Evolutionary conservation across 2,888 invertebrate genomes (phyloP).

Genomic region (Troglohyphantes excavatus): DNA sequence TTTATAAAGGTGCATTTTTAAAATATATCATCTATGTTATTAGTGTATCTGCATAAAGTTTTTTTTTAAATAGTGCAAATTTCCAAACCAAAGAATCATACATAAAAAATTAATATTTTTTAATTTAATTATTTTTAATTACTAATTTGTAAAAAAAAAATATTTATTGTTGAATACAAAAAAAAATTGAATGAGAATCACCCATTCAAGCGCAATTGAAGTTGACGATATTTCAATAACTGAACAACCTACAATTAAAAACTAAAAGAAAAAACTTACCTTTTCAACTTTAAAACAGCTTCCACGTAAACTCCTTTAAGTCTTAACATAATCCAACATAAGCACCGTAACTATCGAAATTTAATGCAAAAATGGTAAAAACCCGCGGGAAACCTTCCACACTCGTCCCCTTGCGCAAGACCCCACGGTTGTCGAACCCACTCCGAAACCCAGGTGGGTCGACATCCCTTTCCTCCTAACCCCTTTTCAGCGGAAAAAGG

Average conservation of each 20-base stretch:
- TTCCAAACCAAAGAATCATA: too few species aligned
- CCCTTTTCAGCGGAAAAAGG: conserved; percentile 62
- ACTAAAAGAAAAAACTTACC: conserved; percentile 4
- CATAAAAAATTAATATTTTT: too few species aligned
- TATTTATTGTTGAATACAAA: too few species aligned
- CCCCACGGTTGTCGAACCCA: conserved; percentile 54
- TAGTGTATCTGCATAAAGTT: too few species aligned
- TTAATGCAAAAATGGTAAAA: conserved; percentile 60
- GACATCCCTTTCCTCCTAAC: conserved; percentile 29
- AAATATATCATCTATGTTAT: too few species aligned
- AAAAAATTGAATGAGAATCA: too few species aligned
- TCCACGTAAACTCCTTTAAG: neutral
- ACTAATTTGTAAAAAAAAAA: too few species aligned
- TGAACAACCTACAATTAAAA: neutral
- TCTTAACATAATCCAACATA: conserved; percentile 33
- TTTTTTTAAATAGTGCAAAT: too few species aligned
- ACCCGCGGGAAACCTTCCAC: conserved; percentile 16
- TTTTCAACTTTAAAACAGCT: neutral
- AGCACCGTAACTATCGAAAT: conserved; percentile 52
- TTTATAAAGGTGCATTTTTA: too few species aligned
- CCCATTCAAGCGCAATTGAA: too few species aligned
- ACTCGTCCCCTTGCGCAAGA: conserved; percentile 23
- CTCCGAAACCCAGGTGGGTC: conserved; percentile 47
- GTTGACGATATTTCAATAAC: too few species aligned
- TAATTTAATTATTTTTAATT: too few species aligned